phyloP scores from a whole-genome alignment of 2,888 invertebrate genomes.

The Sminthurides aquaticus region DNA sequence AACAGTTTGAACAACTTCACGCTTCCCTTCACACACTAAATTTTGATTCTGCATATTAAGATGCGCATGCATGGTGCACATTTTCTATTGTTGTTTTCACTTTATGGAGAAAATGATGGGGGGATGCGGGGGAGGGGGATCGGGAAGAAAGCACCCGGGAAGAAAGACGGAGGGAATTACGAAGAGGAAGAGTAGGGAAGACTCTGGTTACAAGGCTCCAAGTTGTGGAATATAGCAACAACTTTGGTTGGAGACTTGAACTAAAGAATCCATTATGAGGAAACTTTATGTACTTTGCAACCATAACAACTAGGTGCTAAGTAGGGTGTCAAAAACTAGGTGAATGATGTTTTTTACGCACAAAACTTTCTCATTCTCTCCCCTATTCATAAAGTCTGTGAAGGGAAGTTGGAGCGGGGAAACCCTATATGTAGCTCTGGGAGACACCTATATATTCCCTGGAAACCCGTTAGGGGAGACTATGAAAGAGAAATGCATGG shows the following conservation, averaged over 20 bases:
- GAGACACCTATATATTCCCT: no score
- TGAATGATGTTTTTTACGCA: constrained; percentile 28
- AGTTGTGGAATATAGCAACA: no score
- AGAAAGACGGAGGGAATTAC: constrained; percentile 7
- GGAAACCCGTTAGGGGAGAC: no score
- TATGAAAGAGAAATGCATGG: no score
- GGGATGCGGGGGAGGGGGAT: background rate
- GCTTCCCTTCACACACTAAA: no score
- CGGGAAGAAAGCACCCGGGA: background rate
- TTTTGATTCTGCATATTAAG: background rate
- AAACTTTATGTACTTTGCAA: constrained; percentile 33
- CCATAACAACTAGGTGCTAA: constrained; percentile 33
- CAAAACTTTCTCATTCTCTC: constrained; percentile 21
- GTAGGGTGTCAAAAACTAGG: constrained; percentile 31
- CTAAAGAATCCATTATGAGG: constrained; percentile 26
- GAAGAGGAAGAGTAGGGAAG: background rate
- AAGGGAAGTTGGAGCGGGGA: no score
- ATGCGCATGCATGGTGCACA: background rate
- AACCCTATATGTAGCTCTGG: no score
- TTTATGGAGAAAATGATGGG: constrained; percentile 4
- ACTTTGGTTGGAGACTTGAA: no score
- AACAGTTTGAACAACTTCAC: no score
- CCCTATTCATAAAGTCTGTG: no score
- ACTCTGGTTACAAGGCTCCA: no score
- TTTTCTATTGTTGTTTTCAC: background rate